phyloP scores from a whole-genome alignment of 2,797 vertebrate genomes.

The Atherinosoma microstoma region DNA sequence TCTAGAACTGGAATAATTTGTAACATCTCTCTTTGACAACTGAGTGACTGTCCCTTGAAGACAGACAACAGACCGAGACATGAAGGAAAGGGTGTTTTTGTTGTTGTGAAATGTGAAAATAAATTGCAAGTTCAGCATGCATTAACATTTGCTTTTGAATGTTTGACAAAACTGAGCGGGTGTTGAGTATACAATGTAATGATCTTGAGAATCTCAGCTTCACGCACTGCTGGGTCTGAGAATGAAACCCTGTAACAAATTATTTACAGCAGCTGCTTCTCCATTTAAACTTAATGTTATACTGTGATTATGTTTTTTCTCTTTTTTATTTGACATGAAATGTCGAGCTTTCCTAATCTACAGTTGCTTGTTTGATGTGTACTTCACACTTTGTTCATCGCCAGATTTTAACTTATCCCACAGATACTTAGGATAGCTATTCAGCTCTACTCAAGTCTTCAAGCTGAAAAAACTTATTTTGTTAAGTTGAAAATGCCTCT shows the following conservation, averaged over 20 bases:
- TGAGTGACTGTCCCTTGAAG: conserved; percentile 46
- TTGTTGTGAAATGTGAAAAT: no score
- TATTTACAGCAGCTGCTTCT: background rate
- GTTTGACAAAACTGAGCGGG: conserved; percentile 26
- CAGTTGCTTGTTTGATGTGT: conserved; percentile 24
- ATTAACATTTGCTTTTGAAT: conserved; percentile 49
- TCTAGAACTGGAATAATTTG: conserved; percentile 47
- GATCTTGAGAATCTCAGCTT: conserved; percentile 40
- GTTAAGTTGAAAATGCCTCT: no score
- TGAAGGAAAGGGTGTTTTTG: no score
- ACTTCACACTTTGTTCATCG: conserved; percentile 18
- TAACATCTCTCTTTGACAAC: conserved; percentile 42
- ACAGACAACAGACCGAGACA: conserved; percentile 44
- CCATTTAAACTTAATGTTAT: conserved; percentile 5
- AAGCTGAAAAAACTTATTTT: no score
- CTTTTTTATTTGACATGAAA: background rate
- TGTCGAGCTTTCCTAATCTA: conserved; percentile 9
- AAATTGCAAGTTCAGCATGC: conserved; percentile 47
- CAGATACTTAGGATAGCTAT: conserved; percentile 3
- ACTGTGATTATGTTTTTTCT: conserved; percentile 4
- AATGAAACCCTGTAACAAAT: conserved; percentile 13
- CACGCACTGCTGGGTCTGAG: conserved; percentile 19
- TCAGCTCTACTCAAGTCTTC: no score
- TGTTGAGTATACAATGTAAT: conserved; percentile 46
- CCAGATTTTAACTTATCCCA: conserved; percentile 8